These are phyloP conservation scores for Gymnodraco acuticeps DNA, from an alignment of 2,797 vertebrate species.

Conservation along the genomic window DNA sequence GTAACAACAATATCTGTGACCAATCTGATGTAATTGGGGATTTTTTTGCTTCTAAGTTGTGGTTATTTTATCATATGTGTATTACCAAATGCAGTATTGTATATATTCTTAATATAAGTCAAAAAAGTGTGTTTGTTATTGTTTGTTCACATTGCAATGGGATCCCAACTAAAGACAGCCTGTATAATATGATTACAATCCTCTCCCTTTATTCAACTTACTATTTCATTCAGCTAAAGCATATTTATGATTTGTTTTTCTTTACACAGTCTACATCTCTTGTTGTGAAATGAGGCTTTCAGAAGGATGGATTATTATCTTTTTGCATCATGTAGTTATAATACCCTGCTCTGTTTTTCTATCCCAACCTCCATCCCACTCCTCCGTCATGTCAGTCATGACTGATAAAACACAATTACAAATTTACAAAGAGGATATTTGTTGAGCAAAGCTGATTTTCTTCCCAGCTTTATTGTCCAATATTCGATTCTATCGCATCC, in stretches of 20 bases:
- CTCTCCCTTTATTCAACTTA: background rate
- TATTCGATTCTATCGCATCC: background rate
- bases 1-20: background rate
- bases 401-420: conserved; percentile 41
- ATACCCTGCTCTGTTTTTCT: conserved; percentile 20
- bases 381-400: conserved; percentile 31
- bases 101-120: background rate
- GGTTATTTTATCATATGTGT: no score
- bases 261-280: conserved; percentile 15
- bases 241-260: conserved; percentile 7
- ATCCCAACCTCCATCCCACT: background rate
- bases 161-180: background rate
- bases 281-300: conserved; percentile 9
- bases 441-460: background rate
- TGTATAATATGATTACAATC: background rate
- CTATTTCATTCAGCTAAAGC: conserved; percentile 21
- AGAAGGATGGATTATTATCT: conserved; percentile 43
- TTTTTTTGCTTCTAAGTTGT: conserved; percentile 5
- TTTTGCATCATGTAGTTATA: conserved; percentile 46
- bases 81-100: no score
- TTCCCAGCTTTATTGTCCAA: background rate
- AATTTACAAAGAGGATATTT: conserved; percentile 37
- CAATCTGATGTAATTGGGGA: conserved; percentile 1
- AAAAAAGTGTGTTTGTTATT: background rate
- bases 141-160: conserved; percentile 3